A percentile compares a stretch with the other conserved stretches of the same genome.
Evolutionary conservation across 2,797 vertebrate species (phyloP).

Genomic region (Meriones psammophilus): DNA sequence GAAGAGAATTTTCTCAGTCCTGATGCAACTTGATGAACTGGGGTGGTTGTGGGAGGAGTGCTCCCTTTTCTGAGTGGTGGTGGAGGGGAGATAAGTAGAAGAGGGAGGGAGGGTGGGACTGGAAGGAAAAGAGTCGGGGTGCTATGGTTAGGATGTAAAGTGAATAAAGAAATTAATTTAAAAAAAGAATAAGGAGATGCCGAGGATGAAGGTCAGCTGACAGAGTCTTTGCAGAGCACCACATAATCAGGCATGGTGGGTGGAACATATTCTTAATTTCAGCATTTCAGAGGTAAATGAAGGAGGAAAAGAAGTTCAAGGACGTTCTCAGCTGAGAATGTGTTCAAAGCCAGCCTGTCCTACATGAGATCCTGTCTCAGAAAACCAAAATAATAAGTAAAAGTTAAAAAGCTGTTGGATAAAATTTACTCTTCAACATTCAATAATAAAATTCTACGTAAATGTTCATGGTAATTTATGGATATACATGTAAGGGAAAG

Average conservation of each 20-base stretch:
- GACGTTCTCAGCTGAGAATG: not conserved
- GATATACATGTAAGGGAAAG: not conserved
- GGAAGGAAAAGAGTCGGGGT: too few species aligned
- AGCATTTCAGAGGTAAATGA: not conserved
- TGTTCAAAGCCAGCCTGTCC: not conserved
- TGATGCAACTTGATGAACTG: too few species aligned
- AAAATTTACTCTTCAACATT: not conserved
- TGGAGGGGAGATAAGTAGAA: too few species aligned
- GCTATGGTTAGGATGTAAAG: too few species aligned
- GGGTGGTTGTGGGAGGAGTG: too few species aligned
- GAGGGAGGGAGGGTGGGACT: too few species aligned
- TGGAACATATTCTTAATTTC: not conserved
- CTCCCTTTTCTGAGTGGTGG: too few species aligned
- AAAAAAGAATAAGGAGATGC: not conserved
- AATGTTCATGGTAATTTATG: not conserved
- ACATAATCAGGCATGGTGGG: not conserved
- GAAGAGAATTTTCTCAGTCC: too few species aligned
- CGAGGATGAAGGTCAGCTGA: not conserved
- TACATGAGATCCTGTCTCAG: not conserved
- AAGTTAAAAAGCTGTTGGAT: not conserved
- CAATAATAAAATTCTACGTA: not conserved
- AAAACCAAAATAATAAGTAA: not conserved
- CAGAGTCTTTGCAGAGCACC: not conserved
- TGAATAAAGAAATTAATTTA: too few species aligned
- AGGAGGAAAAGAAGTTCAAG: not conserved